Evolutionary conservation across 2,888 invertebrate species (phyloP).

Genomic region (Acrocyrtus sp.): DNA sequence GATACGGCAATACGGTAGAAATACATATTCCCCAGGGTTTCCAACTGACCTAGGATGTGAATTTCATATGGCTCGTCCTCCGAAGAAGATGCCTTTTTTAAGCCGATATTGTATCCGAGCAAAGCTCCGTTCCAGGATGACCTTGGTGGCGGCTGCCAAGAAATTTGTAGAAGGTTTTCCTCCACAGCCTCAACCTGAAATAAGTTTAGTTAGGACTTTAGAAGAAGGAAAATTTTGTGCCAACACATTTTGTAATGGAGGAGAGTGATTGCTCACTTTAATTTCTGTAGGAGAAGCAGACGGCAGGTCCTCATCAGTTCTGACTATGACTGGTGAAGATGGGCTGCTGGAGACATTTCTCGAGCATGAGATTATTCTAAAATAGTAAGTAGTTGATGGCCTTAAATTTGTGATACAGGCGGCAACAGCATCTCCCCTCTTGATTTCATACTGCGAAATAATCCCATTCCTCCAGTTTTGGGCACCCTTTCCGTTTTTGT

Average conservation of each 20-base stretch:
- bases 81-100: conserved; percentile 34
- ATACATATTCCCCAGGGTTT: conserved; percentile 37
- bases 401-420: conserved; percentile 38
- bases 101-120: conserved; percentile 52
- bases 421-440: conserved; percentile 16
- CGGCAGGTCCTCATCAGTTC: conserved; percentile 48
- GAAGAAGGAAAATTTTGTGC: too few species aligned
- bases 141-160: conserved; percentile 54
- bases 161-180: conserved; percentile 32
- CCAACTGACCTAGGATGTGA: conserved; percentile 27
- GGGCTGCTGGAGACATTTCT: conserved; percentile 34
- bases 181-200: conserved; percentile 37
- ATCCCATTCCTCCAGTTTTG: conserved; percentile 33
- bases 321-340: conserved; percentile 35
- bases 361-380: conserved; percentile 38
- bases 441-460: conserved; percentile 34
- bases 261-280: too few species aligned
- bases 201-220: too few species aligned
- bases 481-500: conserved; percentile 36
- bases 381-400: conserved; percentile 51
- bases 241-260: too few species aligned
- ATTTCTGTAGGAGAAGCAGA: conserved; percentile 36
- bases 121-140: conserved; percentile 50
- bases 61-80: conserved; percentile 38
- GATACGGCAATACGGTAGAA: conserved; percentile 31